Evolutionary conservation across 2,113 vertebrate species (phyloP), one percentile per base, ranked within the genome.

Genomic region (Otis tarda): DNA sequence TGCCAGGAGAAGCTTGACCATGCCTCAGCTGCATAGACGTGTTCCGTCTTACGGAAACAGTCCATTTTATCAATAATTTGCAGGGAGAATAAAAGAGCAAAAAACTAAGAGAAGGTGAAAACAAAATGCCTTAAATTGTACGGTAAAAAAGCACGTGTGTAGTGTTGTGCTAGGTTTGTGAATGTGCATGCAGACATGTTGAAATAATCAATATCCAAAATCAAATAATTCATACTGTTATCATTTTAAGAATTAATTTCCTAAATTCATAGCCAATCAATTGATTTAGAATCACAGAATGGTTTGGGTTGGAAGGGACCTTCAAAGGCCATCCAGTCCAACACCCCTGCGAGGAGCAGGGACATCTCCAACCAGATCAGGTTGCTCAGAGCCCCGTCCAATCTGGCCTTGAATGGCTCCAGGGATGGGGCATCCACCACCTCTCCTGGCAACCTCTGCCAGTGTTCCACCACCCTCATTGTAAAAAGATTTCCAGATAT

Each of bases 71-170:
- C 37, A 39, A 56, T 31, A 74, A 65, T 63, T 90, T 95, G 14
- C 55, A 80, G 30, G 60, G 47, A 88, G 30, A 82, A 65, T 41
- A 37, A 80, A 86, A 39, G 33, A 78, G 43, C 9, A 49, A 87
- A 77, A 68, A 92, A 18, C 22, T 20, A 30, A 77, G 59, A 82
- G 45, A 90, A 68, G 47, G 47, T 91, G 80, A 89, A 95, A 97
- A 88, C 75, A 92, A 96, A 95, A 95, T 93, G 94, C 95, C 95
- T 96, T 97, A 97, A 95, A 95, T 3, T 70, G 23, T 87, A n/a
- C 18, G 65, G 33, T 90, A 53, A 78, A 90, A 70, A 88, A 67
- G 33, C 64, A 18, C 17, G 39, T 50, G 43, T 83, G 79, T 64
- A 75, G 80, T 12, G 3, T 30, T 56, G 47, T 80, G 25, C 16